Evolutionary conservation across 2,113 vertebrate species (phyloP).

Genomic region (Bucco capensis): DNA sequence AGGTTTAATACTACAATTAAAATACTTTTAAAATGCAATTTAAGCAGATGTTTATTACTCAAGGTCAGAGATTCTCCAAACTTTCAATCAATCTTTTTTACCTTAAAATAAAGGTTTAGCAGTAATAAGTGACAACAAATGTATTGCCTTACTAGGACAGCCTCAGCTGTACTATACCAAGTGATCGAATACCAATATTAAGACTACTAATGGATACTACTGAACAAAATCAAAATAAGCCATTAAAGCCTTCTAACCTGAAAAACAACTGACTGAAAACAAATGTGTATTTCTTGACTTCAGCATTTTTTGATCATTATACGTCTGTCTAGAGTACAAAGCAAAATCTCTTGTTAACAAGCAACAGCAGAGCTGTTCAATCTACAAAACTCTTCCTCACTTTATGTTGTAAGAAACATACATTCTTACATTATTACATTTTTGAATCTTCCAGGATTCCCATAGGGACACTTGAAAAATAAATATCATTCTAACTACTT

Average conservation of each 20-base stretch:
- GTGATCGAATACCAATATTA: neutral
- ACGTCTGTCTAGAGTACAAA: constrained; percentile 32
- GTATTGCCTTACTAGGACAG: neutral
- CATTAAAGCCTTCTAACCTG: constrained; percentile 20
- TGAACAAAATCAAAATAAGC: constrained; percentile 19
- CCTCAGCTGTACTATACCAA: neutral
- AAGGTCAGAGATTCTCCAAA: neutral
- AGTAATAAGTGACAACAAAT: neutral
- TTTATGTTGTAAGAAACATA: constrained; percentile 34
- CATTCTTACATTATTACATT: constrained; percentile 45
- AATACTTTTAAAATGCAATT: neutral
- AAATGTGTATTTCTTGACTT: neutral
- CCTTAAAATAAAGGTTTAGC: neutral
- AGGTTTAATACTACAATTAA: neutral
- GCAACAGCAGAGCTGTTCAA: constrained; percentile 42
- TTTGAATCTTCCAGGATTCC: constrained; percentile 53
- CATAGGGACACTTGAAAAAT: constrained; percentile 53
- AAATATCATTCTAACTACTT: constrained; percentile 19
- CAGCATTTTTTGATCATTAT: constrained; percentile 40
- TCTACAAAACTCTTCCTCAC: constrained; percentile 43
- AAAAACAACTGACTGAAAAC: constrained; percentile 36
- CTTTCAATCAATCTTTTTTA: neutral
- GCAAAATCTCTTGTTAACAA: constrained; percentile 46
- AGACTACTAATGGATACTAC: neutral
- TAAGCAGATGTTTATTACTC: neutral